Base-by-base conservation (phyloP, 2,797 vertebrate genomes). In the Eulemur rubriventer region DNA sequence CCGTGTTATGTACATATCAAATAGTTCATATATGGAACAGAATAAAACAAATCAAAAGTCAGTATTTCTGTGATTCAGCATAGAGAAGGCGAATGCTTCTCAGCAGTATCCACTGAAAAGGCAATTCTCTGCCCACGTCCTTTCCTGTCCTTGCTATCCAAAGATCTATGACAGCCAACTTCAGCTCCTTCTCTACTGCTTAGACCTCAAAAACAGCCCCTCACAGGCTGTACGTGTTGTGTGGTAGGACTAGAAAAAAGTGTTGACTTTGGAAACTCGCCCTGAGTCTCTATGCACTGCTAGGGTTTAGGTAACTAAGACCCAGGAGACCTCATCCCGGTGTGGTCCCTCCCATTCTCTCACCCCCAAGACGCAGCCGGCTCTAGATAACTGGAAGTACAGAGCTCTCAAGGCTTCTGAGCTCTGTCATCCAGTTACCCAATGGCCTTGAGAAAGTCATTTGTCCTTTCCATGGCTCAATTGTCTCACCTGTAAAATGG, bases 401-500 rank as follows among this genome's bases (percentile, higher is more conserved):
- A 26, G 67, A 41, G 18, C 46, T 70, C 61, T 65, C 22, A 7
- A 46, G 41, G 30, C 55, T 88, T 59, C 90, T 33, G 78, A 76
- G 75, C 41, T 43, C 89, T 69, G 79, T 72, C 93, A 57, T 69
- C 26, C 35, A 82, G 55, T 80, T 33, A 33, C 65, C 43, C 80
- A 46, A 10, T 81, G 87, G 48, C 91, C 86, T 96, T 95, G 95
- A 97, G 95, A 95, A 97, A 97, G 90, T 30, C 94, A 83, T 65
- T 38, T 50, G 72, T 95, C 80, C 73, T 87, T 91, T 79, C 93
- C 80, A 70, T 75, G 61, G 90, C 93, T 94, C 95, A 91, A 20
- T 69, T 78, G 61, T 79, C 61, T 91, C 90, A 89, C 59, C 96
- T 93, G 83, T 98, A 97, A 97, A 97, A 97, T 94, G 67, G 80